Percentiles rank a stretch among this genome's conserved stretches.
Conservation (phyloP, 1,140 invertebrate genomes). For the Samia ricini region DNA sequence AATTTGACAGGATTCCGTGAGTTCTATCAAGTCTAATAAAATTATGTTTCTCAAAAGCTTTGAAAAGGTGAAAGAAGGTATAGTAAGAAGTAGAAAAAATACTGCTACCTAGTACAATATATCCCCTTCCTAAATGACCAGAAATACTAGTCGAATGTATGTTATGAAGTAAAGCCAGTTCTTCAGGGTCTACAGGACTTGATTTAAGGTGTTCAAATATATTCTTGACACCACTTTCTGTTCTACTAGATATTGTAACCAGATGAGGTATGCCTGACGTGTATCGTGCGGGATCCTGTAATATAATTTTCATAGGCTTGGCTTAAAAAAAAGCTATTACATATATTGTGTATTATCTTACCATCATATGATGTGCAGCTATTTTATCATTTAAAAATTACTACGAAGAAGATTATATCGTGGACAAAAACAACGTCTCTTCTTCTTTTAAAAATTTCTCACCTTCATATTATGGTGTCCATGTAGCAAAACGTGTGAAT, state of each 20-base stretch:
- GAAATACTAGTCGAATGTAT: conserved; percentile 63
- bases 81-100: background rate
- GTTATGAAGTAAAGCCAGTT: conserved; percentile 28
- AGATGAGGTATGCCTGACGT: conserved; percentile 31
- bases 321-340: no score
- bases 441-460: background rate
- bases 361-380: no score
- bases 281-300: conserved; percentile 35
- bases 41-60: no score
- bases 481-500: conserved; percentile 36
- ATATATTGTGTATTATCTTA: no score
- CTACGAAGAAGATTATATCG: no score
- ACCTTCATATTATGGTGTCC: conserved; percentile 41
- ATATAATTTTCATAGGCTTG: conserved; percentile 14
- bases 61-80: no score
- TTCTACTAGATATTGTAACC: conserved; percentile 34
- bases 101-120: conserved; percentile 57
- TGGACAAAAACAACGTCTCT: no score
- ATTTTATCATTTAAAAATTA: no score
- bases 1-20: no score
- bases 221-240: conserved; percentile 27
- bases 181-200: conserved; percentile 31
- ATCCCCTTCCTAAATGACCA: conserved; percentile 79
- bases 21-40: no score
- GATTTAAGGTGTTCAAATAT: conserved; percentile 31